These are phyloP conservation scores for Columba janthina DNA, from an alignment of 2,113 vertebrate genomes.

Conservation along the genomic window DNA sequence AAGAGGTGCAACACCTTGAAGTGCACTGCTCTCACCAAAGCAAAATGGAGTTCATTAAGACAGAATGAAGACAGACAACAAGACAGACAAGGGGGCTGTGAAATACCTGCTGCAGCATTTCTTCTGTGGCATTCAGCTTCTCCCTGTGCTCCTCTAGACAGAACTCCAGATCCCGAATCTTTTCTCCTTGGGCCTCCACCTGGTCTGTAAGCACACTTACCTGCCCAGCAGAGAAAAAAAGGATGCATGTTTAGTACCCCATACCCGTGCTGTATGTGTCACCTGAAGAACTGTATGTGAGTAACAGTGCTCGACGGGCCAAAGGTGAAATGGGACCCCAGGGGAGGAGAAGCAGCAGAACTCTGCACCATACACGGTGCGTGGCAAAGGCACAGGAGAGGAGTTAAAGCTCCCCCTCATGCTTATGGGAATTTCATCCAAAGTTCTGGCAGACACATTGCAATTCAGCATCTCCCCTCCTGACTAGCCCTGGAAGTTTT, in stretches of 20 bases:
- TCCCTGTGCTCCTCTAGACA: slow-evolving; percentile 96
- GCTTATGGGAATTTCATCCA: background rate
- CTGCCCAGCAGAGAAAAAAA: slow-evolving; percentile 64
- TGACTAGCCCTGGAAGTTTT: background rate
- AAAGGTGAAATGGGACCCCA: background rate
- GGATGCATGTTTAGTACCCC: background rate
- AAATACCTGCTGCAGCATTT: slow-evolving; percentile 95
- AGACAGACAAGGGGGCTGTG: background rate
- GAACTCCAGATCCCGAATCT: slow-evolving; percentile 94
- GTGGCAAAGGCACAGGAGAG: background rate
- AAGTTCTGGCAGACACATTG: background rate
- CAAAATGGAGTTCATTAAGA: background rate
- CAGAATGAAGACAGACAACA: background rate
- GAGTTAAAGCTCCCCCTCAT: background rate
- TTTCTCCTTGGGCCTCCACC: slow-evolving; percentile 97
- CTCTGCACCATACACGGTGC: background rate
- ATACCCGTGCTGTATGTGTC: background rate
- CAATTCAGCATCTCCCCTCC: background rate
- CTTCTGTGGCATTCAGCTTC: slow-evolving; percentile 93
- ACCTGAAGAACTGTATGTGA: background rate
- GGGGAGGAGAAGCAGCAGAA: background rate
- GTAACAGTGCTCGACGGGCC: background rate
- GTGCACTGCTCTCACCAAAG: background rate
- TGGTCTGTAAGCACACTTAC: slow-evolving; percentile 98
- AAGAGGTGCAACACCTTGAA: background rate